Evolutionary conservation across 2,797 vertebrate species (phyloP).

Genomic region (Oreochromis mossambicus): DNA sequence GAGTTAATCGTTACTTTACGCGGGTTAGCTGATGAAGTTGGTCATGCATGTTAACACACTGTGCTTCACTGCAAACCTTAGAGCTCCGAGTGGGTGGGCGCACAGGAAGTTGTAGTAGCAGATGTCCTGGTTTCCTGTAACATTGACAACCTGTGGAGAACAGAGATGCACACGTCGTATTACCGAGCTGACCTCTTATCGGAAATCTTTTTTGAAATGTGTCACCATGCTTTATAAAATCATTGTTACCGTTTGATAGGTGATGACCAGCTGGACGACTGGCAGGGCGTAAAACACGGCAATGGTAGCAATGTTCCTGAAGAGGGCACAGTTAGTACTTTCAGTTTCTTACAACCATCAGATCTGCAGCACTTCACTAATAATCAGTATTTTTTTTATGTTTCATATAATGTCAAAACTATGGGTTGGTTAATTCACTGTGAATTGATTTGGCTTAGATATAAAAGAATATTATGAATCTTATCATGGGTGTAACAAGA

Average conservation of each 20-base stretch:
- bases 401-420: neutral
- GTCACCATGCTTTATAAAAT: neutral
- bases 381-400: neutral
- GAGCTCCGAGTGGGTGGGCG: conserved; percentile 90
- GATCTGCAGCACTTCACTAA: neutral
- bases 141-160: conserved; percentile 88
- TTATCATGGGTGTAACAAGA: neutral
- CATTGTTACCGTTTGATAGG: conserved; percentile 89
- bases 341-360: neutral
- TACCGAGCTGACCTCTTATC: neutral
- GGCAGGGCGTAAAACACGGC: conserved; percentile 95
- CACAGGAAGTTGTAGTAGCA: conserved; percentile 99
- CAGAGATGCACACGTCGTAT: neutral
- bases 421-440: neutral
- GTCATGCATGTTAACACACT: neutral
- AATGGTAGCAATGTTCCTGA: conserved; percentile 95
- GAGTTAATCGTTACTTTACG: neutral
- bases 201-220: neutral
- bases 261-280: conserved; percentile 95
- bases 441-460: fast-evolving
- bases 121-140: conserved; percentile 97
- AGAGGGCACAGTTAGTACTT: neutral
- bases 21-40: neutral
- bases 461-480: neutral
- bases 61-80: conserved; percentile 77